Base-by-base conservation (phyloP, 92 coral and sea anemone species). In the Zoanthus sociatus region DNA sequence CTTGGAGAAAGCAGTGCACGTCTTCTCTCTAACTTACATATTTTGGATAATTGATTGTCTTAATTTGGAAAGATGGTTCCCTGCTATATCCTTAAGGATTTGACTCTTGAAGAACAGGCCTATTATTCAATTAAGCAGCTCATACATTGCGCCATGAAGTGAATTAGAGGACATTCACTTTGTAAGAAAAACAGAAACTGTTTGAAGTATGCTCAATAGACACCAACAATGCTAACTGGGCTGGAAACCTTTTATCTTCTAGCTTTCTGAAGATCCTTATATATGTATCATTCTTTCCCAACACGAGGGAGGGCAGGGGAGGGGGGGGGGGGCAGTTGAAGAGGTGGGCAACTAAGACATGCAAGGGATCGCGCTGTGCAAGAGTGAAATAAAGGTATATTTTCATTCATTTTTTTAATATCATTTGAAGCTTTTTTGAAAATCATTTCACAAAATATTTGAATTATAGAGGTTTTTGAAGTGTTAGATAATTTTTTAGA, bases 161-260 rank as follows among this genome's bases (percentile, higher is more conserved):
- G 92, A 83, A 89, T 83, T 55, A 76, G 85, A 10, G 84, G 88
- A 18, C 79, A 88, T 83, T 89, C 86, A 78, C 50, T 71, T 71
- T 87, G 86, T 44, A 89, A 83, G 79, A 89, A 76, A 73, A 83
- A 74, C 13, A 74, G 72, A 82, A 88, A 83, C 73, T 7, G 73
- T 69, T 74, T 63, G 48, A 82, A 83, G 45, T 73, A 42, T 56
- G 82, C 76, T 82, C 87, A 79, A 37, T 4, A 37, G 42, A 37
- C 42, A 37, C 42, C 42, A 37, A 37, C 26, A 37, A 37, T 37
- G 2, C 42, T 37, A 4, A 37, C 42, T 26, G 26, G 26, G 26
- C 42, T 37, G 42, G 42, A 37, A 37, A 37, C 42, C 2, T 37
- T 37, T 37, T 37, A 37, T 37, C 42, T 37, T 37, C 42, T 37